Evolutionary conservation across 2,888 invertebrate genomes (phyloP).

Genomic region (Trichopria drosophilae): DNA sequence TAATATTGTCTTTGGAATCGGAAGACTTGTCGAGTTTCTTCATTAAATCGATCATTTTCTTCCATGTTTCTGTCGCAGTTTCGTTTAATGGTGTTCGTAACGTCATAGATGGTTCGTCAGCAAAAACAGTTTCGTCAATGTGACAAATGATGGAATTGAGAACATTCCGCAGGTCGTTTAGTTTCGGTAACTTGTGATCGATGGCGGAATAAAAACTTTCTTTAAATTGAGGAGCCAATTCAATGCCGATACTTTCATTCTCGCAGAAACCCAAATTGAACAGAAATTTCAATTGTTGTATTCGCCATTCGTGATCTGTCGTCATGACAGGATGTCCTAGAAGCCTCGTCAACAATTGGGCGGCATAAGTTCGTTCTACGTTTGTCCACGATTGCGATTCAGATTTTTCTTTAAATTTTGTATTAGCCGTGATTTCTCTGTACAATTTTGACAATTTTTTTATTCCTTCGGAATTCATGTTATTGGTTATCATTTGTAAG

Average conservation of each 20-base stretch:
- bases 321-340: constrained; percentile 62
- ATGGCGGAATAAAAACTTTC: constrained; percentile 72
- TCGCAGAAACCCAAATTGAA: constrained; percentile 70
- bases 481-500: constrained; percentile 67
- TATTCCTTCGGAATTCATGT: constrained; percentile 65
- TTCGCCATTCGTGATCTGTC: constrained; percentile 68
- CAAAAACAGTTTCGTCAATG: constrained; percentile 58
- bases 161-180: constrained; percentile 66
- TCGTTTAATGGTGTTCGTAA: constrained; percentile 65
- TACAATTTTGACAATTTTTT: constrained; percentile 67
- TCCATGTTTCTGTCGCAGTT: constrained; percentile 67
- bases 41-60: constrained; percentile 64
- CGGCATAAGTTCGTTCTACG: constrained; percentile 70
- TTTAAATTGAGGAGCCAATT: constrained; percentile 67
- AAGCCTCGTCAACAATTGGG: constrained; percentile 63
- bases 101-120: constrained; percentile 46
- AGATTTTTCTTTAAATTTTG: constrained; percentile 61
- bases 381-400: constrained; percentile 67
- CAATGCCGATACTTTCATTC: constrained; percentile 63
- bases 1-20: constrained; percentile 60
- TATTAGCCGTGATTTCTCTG: constrained; percentile 65
- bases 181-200: constrained; percentile 69
- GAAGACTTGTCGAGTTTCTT: constrained; percentile 61
- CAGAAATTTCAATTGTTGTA: constrained; percentile 67
- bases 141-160: constrained; percentile 65